Conservation (phyloP, 2,888 invertebrate genomes). For the Arrhopalites spinosus region DNA sequence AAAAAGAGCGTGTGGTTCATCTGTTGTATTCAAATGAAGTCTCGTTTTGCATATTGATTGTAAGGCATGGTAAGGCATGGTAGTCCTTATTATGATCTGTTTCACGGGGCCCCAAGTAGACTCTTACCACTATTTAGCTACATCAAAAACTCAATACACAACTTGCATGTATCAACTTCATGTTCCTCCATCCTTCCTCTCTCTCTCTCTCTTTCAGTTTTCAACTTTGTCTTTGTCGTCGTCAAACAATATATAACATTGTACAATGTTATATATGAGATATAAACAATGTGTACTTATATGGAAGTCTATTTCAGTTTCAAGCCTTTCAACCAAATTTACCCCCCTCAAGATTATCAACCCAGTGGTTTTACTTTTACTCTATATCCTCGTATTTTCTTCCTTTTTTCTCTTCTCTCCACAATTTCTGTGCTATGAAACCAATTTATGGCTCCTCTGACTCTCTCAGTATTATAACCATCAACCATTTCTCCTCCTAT, state of each 20-base stretch:
- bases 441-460: constrained; percentile 30
- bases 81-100: constrained; percentile 49
- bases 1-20: constrained; percentile 41
- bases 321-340: no score
- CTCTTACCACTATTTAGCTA: constrained; percentile 50
- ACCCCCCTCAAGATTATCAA: constrained; percentile 4
- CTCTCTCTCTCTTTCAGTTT: not conserved
- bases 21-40: constrained; percentile 52
- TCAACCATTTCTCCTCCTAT: constrained; percentile 31
- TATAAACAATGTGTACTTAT: no score
- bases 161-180: constrained; percentile 44
- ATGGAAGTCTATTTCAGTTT: no score
- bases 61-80: constrained; percentile 37
- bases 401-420: not conserved
- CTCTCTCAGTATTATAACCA: constrained; percentile 25
- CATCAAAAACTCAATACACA: constrained; percentile 50
- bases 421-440: constrained; percentile 14
- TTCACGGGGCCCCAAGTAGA: constrained; percentile 47
- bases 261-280: no score
- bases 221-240: not conserved
- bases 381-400: not conserved
- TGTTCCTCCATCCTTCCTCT: not conserved
- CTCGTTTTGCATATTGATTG: constrained; percentile 53
- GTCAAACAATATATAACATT: not conserved
- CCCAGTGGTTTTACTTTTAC: not conserved